Percentiles rank a stretch among this genome's conserved stretches.
These are phyloP conservation scores for Gryllus bimaculatus DNA, from an alignment of 1,140 invertebrate species.

Conservation along the genomic window DNA sequence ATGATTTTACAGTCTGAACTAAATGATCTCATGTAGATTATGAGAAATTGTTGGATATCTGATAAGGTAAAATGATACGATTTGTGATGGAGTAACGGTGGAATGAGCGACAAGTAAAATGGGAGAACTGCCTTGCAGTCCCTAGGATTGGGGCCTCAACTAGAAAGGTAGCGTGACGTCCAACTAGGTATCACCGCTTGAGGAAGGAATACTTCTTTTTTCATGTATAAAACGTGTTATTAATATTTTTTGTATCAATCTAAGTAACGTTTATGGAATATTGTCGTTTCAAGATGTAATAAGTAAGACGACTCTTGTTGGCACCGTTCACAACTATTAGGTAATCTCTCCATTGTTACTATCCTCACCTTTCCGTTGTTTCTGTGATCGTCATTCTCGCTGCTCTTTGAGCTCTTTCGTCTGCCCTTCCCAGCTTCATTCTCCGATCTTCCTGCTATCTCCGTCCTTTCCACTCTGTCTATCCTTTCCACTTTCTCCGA, in stretches of 20 bases:
- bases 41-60: not conserved
- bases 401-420: no score
- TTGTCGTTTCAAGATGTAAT: not conserved
- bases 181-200: no score
- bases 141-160: not conserved
- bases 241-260: not conserved
- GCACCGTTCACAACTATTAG: no score
- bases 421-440: no score
- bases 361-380: no score
- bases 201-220: no score
- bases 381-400: no score
- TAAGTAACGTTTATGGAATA: not conserved
- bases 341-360: no score
- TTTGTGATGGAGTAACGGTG: not conserved
- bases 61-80: not conserved
- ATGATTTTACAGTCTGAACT: not conserved
- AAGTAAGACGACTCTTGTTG: not conserved
- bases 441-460: no score
- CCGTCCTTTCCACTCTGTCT: no score
- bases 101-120: not conserved
- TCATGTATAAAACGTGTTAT: not conserved
- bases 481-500: no score
- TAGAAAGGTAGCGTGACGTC: not conserved
- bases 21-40: not conserved
- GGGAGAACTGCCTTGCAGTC: not conserved